Conservation (phyloP, 1,140 invertebrate genomes). For the Pogonus chalceus region DNA sequence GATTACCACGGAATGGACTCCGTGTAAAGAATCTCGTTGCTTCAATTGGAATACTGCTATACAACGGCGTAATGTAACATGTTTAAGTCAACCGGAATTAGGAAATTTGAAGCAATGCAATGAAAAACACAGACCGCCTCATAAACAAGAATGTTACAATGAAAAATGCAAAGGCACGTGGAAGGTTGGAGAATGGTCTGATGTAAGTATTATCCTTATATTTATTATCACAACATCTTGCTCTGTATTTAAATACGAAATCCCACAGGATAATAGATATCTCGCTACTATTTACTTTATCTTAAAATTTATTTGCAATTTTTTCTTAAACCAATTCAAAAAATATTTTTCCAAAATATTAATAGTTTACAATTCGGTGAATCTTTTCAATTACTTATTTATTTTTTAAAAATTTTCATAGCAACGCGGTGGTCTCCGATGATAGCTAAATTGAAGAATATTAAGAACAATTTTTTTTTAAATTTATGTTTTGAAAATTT, state of each 20-base stretch:
- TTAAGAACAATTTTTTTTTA: no score
- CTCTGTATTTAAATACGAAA: background rate
- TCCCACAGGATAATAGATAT: no score
- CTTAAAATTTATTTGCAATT: no score
- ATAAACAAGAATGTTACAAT: slow-evolving; percentile 66
- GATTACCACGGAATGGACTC: slow-evolving; percentile 58
- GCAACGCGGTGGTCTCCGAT: no score
- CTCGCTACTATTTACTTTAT: no score
- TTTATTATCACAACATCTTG: slow-evolving; percentile 3
- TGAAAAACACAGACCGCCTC: slow-evolving; percentile 52
- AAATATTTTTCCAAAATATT: no score
- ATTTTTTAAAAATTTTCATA: no score
- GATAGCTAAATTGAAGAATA: no score
- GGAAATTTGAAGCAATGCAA: slow-evolving; percentile 53
- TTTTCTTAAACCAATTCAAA: no score
- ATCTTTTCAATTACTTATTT: no score
- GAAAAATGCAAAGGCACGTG: slow-evolving; percentile 71
- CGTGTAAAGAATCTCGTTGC: slow-evolving; percentile 59
- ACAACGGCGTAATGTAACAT: slow-evolving; percentile 61
- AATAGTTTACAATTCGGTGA: no score
- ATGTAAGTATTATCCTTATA: slow-evolving; percentile 46
- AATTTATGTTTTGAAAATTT: no score
- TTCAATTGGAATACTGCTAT: slow-evolving; percentile 71
- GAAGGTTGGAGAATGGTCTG: slow-evolving; percentile 78
- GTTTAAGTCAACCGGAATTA: slow-evolving; percentile 54